Conservation (phyloP, 2,797 vertebrate genomes). For the Myiothlypis coronata region DNA sequence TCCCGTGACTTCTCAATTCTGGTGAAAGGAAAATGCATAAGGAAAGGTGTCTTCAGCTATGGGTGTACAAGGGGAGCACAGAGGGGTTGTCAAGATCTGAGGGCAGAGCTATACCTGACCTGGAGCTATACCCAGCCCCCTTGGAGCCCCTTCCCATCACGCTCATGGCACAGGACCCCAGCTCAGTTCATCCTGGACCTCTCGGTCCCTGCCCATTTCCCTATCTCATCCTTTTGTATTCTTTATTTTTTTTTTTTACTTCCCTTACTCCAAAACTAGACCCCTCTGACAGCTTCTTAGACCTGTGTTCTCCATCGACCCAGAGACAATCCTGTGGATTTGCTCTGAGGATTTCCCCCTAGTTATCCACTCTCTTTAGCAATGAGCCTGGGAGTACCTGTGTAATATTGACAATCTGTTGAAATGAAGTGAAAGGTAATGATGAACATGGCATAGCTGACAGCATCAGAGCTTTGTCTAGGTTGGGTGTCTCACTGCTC, state of each 20-base stretch:
- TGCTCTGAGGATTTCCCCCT: not conserved
- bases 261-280: not conserved
- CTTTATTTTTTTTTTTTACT: not conserved
- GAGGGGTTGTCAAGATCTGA: not conserved
- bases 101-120: not conserved
- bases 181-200: not conserved
- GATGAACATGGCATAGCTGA: not conserved
- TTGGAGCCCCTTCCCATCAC: not conserved
- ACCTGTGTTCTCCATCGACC: accelerated
- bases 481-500: not conserved
- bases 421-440: not conserved
- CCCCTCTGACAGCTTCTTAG: not conserved
- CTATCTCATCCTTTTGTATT: not conserved
- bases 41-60: not conserved
- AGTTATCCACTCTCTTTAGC: not conserved
- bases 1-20: not conserved
- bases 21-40: not conserved
- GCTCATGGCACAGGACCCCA: not conserved
- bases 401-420: not conserved
- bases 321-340: not conserved
- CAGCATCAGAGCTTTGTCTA: not conserved
- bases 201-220: not conserved
- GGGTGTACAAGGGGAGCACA: not conserved
- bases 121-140: not conserved
- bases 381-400: not conserved